Evolutionary conservation across 2,888 invertebrate species (phyloP), one percentile per base, ranked within the genome.

Genomic region (Dioctria rufipes): DNA sequence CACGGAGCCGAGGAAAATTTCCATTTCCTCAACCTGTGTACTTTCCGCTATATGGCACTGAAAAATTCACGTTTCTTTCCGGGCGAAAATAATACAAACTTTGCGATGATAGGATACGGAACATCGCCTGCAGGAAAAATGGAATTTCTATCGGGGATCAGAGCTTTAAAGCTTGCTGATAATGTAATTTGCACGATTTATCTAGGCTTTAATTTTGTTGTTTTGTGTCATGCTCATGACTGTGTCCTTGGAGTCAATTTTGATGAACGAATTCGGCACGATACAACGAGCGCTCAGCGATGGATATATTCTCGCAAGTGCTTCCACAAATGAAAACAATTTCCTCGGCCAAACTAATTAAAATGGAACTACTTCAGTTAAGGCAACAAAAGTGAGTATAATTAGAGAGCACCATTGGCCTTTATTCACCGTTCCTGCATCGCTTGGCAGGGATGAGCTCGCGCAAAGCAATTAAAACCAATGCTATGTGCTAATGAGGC

Each of bases 1-100:
- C 54, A 54, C 11, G 54, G 54, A 54, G 54, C 54, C 54, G 54
- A 54, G 54, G 54, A 54, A 54, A 54, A 54, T 54, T 54, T 54
- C 54, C 54, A 54, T 54, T 54, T 54, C 11, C 54, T 54, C 54
- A 54, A 25, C 54, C 1, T 54, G 54, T 4, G 54, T 54, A 54
- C 54, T n/a, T 54, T 54, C 11, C 25, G 25, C 25, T 8, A 8
- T 11, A 8, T n/a, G 54, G 11, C 11, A 4, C 54, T 54, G 54
- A 54, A 54, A 54, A n/a, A n/a, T 54, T 54, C 54, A 54, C 54
- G 11, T 54, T 54, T 11, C 54, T 54, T 54, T 54, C 11, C 54
- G 11, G 11, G 54, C 54, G 4, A n/a, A 54, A 54, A 54, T 54
- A 54, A 25, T 25, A 25, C 2, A 25, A 25, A 25, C 25, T 54